A percentile compares a stretch with the other conserved stretches of the same genome.
phyloP scores from a whole-genome alignment of 2,888 invertebrate genomes.

The Asteroscopus sphinx region DNA sequence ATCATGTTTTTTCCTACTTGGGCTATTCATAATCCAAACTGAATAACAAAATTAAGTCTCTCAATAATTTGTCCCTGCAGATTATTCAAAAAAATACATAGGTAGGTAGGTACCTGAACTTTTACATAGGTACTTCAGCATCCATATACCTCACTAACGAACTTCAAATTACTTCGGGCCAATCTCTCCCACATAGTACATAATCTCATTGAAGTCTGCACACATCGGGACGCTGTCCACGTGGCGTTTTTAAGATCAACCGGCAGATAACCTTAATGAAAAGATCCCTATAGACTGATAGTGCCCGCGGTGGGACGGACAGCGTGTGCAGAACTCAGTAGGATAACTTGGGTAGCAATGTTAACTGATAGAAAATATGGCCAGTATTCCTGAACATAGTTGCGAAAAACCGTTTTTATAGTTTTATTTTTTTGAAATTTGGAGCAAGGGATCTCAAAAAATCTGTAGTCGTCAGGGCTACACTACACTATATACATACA shows the following conservation, averaged over 20 bases:
- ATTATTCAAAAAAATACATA: too few species aligned
- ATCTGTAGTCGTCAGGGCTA: too few species aligned
- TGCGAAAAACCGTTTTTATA: too few species aligned
- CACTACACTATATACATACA: too few species aligned
- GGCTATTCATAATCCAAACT: too few species aligned
- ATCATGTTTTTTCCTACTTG: too few species aligned
- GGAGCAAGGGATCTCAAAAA: too few species aligned
- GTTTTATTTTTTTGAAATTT: too few species aligned
- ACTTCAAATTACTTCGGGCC: constrained; percentile 22
- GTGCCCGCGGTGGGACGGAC: constrained; percentile 20
- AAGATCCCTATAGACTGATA: constrained; percentile 80
- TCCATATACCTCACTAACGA: constrained; percentile 21
- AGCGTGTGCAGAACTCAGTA: background rate
- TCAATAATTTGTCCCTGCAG: too few species aligned
- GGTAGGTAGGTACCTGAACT: too few species aligned
- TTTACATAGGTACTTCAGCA: background rate
- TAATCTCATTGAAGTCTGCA: constrained; percentile 47
- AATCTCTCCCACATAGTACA: constrained; percentile 26
- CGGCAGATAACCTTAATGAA: constrained; percentile 86
- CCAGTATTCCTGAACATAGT: too few species aligned
- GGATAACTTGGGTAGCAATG: background rate
- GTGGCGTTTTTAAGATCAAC: constrained; percentile 74
- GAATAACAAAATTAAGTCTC: too few species aligned
- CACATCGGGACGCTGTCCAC: constrained; percentile 68
- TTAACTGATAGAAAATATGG: background rate